A percentile compares a stretch with the other conserved stretches of the same genome.
Evolutionary conservation across 2,797 vertebrate genomes (phyloP).

Genomic region (Chelonia mydas): DNA sequence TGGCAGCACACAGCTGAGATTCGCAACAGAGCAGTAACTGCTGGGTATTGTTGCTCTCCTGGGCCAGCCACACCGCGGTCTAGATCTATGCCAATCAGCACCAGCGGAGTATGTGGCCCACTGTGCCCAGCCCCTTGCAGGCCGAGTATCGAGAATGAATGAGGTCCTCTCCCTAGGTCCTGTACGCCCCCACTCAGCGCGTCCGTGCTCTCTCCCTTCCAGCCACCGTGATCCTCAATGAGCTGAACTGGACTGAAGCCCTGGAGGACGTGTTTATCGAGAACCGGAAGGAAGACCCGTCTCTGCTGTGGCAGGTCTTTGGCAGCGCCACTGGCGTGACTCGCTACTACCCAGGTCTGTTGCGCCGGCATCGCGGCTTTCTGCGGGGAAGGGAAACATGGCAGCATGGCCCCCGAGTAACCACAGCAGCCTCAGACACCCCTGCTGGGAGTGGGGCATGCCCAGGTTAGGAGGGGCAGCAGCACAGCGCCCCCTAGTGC

Average conservation of each 20-base stretch:
- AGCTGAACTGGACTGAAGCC: conserved; percentile 97
- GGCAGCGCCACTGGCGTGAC: conserved; percentile 98
- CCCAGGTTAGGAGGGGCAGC: neutral
- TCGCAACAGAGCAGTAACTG: neutral
- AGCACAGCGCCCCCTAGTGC: neutral
- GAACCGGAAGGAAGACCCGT: conserved; percentile 93
- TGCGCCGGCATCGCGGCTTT: rapidly evolving
- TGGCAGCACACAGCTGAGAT: neutral
- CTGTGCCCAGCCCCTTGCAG: neutral
- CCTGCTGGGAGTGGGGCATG: neutral
- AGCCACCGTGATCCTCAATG: conserved; percentile 97
- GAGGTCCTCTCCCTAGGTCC: neutral
- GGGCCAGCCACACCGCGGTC: neutral
- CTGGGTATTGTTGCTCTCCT: neutral
- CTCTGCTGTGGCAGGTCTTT: conserved; percentile 97
- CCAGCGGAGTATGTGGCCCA: neutral
- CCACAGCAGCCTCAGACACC: neutral
- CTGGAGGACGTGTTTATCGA: conserved; percentile 95
- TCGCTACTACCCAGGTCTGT: conserved; percentile 92
- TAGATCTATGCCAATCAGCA: neutral
- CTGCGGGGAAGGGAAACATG: neutral
- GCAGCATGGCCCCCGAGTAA: neutral
- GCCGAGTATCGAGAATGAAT: neutral
- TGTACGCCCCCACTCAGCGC: neutral
- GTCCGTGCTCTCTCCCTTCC: conserved; percentile 10